phyloP scores from a whole-genome alignment of 1,140 invertebrate genomes.

The Chrysomallon squamiferum region DNA sequence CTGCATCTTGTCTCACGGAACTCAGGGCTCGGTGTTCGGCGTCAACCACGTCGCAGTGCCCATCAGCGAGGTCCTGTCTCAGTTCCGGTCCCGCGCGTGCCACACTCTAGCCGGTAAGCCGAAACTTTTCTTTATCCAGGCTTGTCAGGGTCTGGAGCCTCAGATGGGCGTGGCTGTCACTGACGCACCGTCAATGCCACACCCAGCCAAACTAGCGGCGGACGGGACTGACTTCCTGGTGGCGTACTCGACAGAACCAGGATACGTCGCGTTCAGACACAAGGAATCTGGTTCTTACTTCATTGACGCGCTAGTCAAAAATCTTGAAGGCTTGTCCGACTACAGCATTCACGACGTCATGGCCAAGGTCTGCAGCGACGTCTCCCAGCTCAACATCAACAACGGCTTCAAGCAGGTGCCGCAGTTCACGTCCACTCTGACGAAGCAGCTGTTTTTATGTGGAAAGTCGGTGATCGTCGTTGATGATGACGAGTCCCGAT shows the following conservation, averaged over 20 bases:
- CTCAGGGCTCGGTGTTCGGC: slow-evolving; percentile 40
- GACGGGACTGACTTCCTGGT: slow-evolving; percentile 4
- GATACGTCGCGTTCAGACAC: not conserved
- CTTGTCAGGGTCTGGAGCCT: slow-evolving; percentile 56
- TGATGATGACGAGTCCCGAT: too few species aligned
- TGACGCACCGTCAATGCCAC: not conserved
- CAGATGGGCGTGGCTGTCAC: slow-evolving; percentile 14
- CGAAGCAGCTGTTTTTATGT: not conserved
- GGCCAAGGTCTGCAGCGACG: not conserved
- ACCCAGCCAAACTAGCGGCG: not conserved
- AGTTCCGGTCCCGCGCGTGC: slow-evolving; percentile 44
- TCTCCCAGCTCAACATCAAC: not conserved
- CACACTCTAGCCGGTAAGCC: slow-evolving; percentile 47
- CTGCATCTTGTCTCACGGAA: slow-evolving; percentile 53
- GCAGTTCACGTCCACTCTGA: slow-evolving; percentile 1
- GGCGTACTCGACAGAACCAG: not conserved
- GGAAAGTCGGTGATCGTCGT: too few species aligned
- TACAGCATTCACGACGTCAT: not conserved
- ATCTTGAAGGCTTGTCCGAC: not conserved
- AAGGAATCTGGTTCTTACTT: not conserved
- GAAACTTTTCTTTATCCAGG: slow-evolving; percentile 61
- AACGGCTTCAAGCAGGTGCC: slow-evolving; percentile 1
- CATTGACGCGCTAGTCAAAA: not conserved
- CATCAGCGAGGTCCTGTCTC: slow-evolving; percentile 43
- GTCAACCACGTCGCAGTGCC: slow-evolving; percentile 33